These are phyloP conservation scores for Allobates femoralis DNA, from an alignment of 2,797 vertebrate species.

Conservation along the genomic window DNA sequence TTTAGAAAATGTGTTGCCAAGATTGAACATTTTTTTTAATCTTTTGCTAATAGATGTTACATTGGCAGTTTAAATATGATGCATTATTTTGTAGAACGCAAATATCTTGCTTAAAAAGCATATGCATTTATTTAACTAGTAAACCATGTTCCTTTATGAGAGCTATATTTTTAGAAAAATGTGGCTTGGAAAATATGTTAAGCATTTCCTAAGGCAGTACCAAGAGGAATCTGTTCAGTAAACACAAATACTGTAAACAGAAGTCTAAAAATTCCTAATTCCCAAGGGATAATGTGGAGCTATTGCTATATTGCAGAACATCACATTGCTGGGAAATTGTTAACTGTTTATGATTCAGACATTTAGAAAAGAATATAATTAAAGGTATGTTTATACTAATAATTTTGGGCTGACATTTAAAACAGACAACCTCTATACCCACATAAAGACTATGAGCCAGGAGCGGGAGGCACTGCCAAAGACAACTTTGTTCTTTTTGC, in stretches of 20 bases:
- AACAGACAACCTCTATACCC: no score
- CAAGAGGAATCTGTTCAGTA: slow-evolving; percentile 21
- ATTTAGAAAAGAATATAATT: not conserved
- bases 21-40: not conserved
- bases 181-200: not conserved
- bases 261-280: slow-evolving; percentile 30
- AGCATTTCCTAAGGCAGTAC: slow-evolving; percentile 37
- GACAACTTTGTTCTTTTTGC: no score
- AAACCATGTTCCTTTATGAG: not conserved
- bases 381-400: not conserved
- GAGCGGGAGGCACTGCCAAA: no score
- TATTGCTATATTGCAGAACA: slow-evolving; percentile 21
- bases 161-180: slow-evolving; percentile 28
- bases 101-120: not conserved
- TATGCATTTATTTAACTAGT: not conserved
- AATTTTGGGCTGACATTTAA: no score
- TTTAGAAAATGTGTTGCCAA: no score
- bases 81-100: no score
- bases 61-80: not conserved
- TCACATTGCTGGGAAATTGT: not conserved
- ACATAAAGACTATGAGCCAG: no score
- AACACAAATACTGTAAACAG: slow-evolving; percentile 37
- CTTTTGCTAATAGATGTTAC: not conserved
- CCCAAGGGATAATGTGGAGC: not conserved
- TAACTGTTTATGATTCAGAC: not conserved